Evolutionary conservation across 1,140 invertebrate genomes (phyloP).

Genomic region (Galendromus occidentalis): DNA sequence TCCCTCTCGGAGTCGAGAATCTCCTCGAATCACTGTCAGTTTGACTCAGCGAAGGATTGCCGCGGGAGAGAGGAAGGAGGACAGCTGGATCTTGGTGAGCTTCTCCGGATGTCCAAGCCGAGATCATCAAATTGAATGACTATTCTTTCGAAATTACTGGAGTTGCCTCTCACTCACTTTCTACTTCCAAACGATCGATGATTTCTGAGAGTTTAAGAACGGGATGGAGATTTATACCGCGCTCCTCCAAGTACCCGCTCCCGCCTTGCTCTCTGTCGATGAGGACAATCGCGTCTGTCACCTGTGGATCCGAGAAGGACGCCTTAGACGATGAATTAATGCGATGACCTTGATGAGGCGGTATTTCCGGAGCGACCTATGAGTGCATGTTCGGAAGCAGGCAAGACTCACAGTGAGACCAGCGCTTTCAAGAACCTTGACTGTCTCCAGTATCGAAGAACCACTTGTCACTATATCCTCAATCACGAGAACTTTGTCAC

Average conservation of each 20-base stretch:
- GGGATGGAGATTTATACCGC: conserved; percentile 47
- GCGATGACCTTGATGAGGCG: too few species aligned
- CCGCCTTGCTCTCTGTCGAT: conserved; percentile 87
- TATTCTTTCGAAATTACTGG: too few species aligned
- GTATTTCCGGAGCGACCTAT: too few species aligned
- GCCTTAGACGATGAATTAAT: too few species aligned
- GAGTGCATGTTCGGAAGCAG: too few species aligned
- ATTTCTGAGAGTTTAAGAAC: conserved; percentile 41
- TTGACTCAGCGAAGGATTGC: too few species aligned
- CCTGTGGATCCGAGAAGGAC: conserved; percentile 23
- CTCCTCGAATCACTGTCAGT: too few species aligned
- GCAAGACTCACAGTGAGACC: background rate
- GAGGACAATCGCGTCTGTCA: conserved; percentile 60
- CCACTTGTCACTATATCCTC: conserved; percentile 95
- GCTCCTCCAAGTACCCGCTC: conserved; percentile 40
- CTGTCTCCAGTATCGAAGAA: conserved; percentile 76
- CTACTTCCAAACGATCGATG: conserved; percentile 41
- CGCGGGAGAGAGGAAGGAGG: too few species aligned
- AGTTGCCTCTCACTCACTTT: conserved; percentile 36
- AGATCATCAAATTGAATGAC: too few species aligned
- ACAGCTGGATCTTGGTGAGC: too few species aligned
- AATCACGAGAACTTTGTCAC: conserved; percentile 61
- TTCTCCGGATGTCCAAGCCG: too few species aligned
- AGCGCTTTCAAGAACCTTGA: conserved; percentile 26
- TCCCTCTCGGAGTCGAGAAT: too few species aligned